phyloP scores from a whole-genome alignment of 64 coral and sea anemone species.

The Dendrophyllia cribrosa region DNA sequence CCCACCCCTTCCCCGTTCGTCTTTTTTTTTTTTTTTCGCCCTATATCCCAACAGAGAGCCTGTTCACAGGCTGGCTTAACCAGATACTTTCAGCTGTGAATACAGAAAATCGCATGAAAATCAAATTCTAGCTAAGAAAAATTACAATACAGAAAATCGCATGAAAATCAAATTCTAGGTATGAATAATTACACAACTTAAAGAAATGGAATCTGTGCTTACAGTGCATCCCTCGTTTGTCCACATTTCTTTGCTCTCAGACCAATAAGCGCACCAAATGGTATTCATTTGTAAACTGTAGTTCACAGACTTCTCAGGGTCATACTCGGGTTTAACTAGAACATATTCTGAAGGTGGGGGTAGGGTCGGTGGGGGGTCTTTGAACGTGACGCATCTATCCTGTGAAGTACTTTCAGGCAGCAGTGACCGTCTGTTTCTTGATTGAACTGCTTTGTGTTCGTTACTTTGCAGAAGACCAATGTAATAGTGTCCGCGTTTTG shows the following conservation, averaged over 20 bases:
- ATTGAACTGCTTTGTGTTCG: neutral
- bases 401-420: neutral
- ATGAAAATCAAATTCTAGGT: no score
- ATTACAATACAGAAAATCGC: no score
- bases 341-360: neutral
- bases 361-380: slow-evolving; percentile 57
- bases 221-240: slow-evolving; percentile 59
- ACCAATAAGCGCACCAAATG: slow-evolving; percentile 52
- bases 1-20: no score
- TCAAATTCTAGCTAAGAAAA: no score
- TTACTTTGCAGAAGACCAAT: neutral
- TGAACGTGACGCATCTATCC: slow-evolving; percentile 56
- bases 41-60: no score
- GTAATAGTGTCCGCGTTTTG: neutral
- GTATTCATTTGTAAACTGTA: slow-evolving; percentile 48
- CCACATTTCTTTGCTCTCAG: slow-evolving; percentile 26
- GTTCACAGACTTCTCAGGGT: slow-evolving; percentile 33
- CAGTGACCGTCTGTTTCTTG: neutral
- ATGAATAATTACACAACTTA: no score
- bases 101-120: no score
- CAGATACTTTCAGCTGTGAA: no score
- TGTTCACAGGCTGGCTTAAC: no score
- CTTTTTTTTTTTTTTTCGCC: no score
- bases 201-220: neutral
- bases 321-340: neutral